Evolutionary conservation across 2,888 invertebrate genomes (phyloP).

Genomic region (Napeogenes sylphis): DNA sequence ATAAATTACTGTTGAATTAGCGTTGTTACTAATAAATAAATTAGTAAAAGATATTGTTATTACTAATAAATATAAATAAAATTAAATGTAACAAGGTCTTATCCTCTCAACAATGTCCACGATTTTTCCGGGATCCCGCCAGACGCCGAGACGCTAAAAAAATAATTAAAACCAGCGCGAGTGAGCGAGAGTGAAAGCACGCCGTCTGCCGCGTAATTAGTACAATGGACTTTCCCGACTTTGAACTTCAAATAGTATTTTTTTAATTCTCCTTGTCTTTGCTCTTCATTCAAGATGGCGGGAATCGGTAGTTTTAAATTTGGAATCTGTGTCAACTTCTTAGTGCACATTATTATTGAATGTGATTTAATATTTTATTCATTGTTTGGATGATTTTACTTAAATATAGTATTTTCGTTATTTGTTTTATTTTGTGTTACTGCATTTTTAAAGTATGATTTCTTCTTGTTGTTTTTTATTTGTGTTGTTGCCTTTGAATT

Average conservation of each 20-base stretch:
- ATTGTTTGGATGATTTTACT: too few relatives aligned
- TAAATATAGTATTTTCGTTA: too few relatives aligned
- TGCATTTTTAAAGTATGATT: too few relatives aligned
- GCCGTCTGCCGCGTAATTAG: conserved; percentile 78
- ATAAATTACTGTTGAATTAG: too few relatives aligned
- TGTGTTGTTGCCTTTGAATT: too few relatives aligned
- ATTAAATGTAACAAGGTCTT: conserved; percentile 12
- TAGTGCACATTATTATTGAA: neutral
- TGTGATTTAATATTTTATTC: too few relatives aligned
- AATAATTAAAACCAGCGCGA: conserved; percentile 74
- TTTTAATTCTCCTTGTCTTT: conserved; percentile 45
- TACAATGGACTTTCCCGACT: conserved; percentile 77
- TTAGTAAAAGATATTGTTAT: too few relatives aligned
- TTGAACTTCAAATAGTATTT: conserved; percentile 73
- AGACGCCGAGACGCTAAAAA: conserved; percentile 78
- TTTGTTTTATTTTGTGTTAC: too few relatives aligned
- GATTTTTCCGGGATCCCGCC: conserved; percentile 72
- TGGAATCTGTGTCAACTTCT: neutral
- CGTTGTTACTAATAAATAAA: too few relatives aligned
- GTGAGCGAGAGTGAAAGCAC: conserved; percentile 73
- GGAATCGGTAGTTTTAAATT: conserved; percentile 19
- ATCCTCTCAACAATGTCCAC: conserved; percentile 42
- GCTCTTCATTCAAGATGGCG: conserved; percentile 30
- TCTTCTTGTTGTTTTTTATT: too few relatives aligned
- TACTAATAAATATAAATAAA: neutral